Percentiles rank a stretch among this genome's conserved stretches.
phyloP scores from a whole-genome alignment of 1,140 invertebrate species.

The Gonioctena quinquepunctata region DNA sequence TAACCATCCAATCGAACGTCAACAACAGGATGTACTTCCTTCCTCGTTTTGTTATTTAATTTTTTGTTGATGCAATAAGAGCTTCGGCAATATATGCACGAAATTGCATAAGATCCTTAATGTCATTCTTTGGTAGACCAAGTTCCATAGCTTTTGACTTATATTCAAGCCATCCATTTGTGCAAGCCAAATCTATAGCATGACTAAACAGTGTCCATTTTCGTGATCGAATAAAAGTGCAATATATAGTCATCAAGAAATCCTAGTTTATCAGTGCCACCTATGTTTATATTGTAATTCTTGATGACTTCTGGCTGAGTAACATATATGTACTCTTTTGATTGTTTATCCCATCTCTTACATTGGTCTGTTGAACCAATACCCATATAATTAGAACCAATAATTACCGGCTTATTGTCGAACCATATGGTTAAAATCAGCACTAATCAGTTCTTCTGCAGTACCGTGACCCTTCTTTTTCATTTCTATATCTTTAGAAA shows the following conservation, averaged over 20 bases:
- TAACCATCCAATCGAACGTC: background rate
- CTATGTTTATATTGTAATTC: constrained; percentile 52
- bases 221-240: constrained; percentile 42
- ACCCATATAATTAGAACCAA: constrained; percentile 50
- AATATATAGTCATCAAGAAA: constrained; percentile 36
- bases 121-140: background rate
- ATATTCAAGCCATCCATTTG: constrained; percentile 25
- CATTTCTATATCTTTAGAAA: constrained; percentile 43
- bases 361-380: constrained; percentile 8
- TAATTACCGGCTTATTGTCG: constrained; percentile 51
- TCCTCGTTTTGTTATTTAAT: too few species aligned
- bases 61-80: too few species aligned
- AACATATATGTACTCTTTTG: constrained; percentile 39
- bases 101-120: background rate
- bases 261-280: constrained; percentile 52
- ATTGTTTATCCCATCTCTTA: constrained; percentile 18
- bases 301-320: constrained; percentile 48
- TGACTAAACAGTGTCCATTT: constrained; percentile 52
- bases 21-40: background rate
- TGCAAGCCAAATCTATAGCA: constrained; percentile 28
- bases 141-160: background rate
- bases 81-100: too few species aligned
- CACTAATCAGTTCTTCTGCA: constrained; percentile 50
- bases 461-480: constrained; percentile 51
- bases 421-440: constrained; percentile 53